Base-by-base conservation (phyloP, 2,888 invertebrate species). In the Hypselothyrea guttata region DNA sequence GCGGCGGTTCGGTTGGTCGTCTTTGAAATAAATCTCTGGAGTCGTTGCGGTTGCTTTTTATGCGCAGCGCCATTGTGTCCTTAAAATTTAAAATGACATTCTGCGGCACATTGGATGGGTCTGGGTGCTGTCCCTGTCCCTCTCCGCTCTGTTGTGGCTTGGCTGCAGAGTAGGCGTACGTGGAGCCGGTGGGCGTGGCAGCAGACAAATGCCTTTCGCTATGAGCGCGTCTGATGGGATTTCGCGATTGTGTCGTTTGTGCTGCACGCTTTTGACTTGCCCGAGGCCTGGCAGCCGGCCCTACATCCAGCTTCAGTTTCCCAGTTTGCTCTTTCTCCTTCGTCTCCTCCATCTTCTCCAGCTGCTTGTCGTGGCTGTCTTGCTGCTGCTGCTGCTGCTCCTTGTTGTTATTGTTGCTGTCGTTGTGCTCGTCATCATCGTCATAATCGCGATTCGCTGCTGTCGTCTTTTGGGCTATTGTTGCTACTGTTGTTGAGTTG, bases 61-160 rank as follows among this genome's bases (percentile, higher is more conserved):
- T 91, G 73, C 96, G 92, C 75, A 96, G 91, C 16, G 96, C 94
- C 94, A 96, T 96, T 18, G 96, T 96, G 88, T 97, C 96, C 87
- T 94, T 90, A 90, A 91, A 86, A 84, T 88, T 88, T 71, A 90
- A 83, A 79, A 83, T 86, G 75, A 86, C 85, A 81, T 71, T 74
- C 74, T 73, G 76, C 16, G 76, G 71, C 58, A 42, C 70, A 44
- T 44, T 55, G 41, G 38, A 37, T 30, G 22, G 22, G 22, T 22
- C 7, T 12, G 11, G 33, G 45, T 37, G 27, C 57, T 45, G 54
- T 53, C 62, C 31, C 37, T 41, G 59, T 44, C 89, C 92, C 31
- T 91, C 91, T 31, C 52, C 47, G 47, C 44, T 53, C 16, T 34
- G 53, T 9, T 12, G 4, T 3, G 1, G 5, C 8, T 8, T 1